phyloP scores from a whole-genome alignment of 2,888 invertebrate species.

The Papilio protenor region DNA sequence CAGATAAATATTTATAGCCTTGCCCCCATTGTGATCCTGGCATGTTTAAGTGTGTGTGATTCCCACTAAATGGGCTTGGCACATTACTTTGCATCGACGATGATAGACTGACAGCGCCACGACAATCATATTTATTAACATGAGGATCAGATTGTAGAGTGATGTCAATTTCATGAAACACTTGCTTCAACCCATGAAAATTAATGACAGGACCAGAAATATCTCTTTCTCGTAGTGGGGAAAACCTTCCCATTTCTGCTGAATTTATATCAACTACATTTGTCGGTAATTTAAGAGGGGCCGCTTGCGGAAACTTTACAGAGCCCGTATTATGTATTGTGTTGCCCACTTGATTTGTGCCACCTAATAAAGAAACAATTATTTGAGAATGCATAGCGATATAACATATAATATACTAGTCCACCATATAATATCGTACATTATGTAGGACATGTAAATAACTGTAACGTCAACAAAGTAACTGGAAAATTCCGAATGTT shows the following conservation, averaged over 20 bases:
- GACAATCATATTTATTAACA: conserved; percentile 87
- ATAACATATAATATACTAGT: neutral
- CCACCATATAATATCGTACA: no score
- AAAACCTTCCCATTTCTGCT: conserved; percentile 86
- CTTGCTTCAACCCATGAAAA: conserved; percentile 70
- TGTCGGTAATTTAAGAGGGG: conserved; percentile 83
- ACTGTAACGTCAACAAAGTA: conserved; percentile 7
- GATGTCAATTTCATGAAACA: conserved; percentile 64
- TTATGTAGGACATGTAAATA: conserved; percentile 8
- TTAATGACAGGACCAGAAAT: conserved; percentile 85
- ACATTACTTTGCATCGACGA: conserved; percentile 91
- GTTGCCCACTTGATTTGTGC: conserved; percentile 59
- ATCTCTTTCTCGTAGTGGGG: conserved; percentile 86
- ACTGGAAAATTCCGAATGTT: conserved; percentile 19
- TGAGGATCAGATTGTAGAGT: conserved; percentile 81
- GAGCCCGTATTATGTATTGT: conserved; percentile 77
- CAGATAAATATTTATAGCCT: conserved; percentile 88
- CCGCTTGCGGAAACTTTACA: conserved; percentile 82
- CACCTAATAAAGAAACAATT: conserved; percentile 55
- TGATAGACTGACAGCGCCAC: conserved; percentile 86
- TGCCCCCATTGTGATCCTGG: conserved; percentile 90
- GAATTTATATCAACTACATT: conserved; percentile 87
- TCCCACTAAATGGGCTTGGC: conserved; percentile 87
- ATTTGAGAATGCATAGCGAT: neutral
- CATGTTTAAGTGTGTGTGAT: conserved; percentile 88